These are phyloP conservation scores for Hydropotes inermis DNA, from an alignment of 2,113 vertebrate genomes.

Conservation along the genomic window DNA sequence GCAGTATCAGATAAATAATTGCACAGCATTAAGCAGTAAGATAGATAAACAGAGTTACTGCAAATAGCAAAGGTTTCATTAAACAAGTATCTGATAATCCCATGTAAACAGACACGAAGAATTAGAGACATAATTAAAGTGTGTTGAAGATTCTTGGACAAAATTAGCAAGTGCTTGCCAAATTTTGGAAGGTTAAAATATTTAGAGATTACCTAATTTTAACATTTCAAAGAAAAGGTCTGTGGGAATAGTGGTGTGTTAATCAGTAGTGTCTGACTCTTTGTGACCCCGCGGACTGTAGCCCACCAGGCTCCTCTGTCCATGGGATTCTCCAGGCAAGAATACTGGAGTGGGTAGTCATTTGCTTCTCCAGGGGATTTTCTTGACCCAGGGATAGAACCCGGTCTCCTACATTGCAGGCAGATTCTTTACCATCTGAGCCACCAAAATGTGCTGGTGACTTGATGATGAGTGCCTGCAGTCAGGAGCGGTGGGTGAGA, in stretches of 20 bases:
- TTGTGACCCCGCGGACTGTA: rapidly evolving
- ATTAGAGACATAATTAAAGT: not conserved
- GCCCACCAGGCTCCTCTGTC: not conserved
- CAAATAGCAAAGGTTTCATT: conserved; percentile 21
- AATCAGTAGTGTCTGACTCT: rapidly evolving
- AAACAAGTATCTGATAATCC: conserved; percentile 7
- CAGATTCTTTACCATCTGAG: not conserved
- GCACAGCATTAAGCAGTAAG: not conserved
- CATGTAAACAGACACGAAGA: not conserved
- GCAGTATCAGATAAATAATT: conserved; percentile 16
- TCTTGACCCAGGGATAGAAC: not conserved
- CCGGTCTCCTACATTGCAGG: not conserved
- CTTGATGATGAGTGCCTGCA: not conserved
- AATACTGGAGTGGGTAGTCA: not conserved
- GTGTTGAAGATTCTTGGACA: conserved; percentile 23
- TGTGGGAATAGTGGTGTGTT: not conserved
- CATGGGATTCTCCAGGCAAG: not conserved
- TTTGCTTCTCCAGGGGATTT: not conserved
- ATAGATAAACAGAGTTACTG: conserved; percentile 44
- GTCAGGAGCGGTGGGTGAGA: not conserved
- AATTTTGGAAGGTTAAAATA: conserved; percentile 27
- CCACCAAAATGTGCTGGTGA: not conserved
- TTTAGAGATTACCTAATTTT: not conserved
- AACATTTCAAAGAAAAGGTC: not conserved
- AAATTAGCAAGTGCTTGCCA: conserved; percentile 18